Base-by-base conservation (phyloP, 2,113 vertebrate species). In the Pipa parva region DNA sequence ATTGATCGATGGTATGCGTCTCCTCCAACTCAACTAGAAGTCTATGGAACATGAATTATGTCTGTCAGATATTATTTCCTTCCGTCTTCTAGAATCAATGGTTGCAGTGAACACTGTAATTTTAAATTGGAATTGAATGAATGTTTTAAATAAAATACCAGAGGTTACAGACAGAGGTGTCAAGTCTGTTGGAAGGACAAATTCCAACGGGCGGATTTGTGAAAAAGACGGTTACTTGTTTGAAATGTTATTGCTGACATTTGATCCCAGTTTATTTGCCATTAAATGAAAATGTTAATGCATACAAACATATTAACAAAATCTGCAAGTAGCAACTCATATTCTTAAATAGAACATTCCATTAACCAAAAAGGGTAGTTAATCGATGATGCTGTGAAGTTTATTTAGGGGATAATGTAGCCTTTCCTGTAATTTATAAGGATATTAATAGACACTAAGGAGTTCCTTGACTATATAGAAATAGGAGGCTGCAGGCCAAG, bases 31-130 rank as follows among this genome's bases (percentile, higher is more conserved):
- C 42, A 59, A 37, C 45, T 68, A 36, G 29, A 68, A 59, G 64
- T 68, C 55, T 68, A 59, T 51, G 46, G 27, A 68, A 68, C 56
- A 68, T 68, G 64, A 68, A 68, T 68, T 68, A 68, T 68, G 64
- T 50, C 55, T 68, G 64, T 68, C 64, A 68, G 56, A 59, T 68
- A 68, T 68, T 68, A 58, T 68, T 68, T 68, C 64, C 56, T 59
- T 59, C 64, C 29, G 50, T 68, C 29, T 39, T 18, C 28, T 59
- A 3, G 39, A 68, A 68, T 68, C 55, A 68, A 51, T 68, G 64
- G 55, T 50, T 68, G 45, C 46, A 59, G 64, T 2, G 46, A 59
- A 68, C 64, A 67, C 46, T 59, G 64, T 59, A 59, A 28, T 68
- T 68, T 51, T 39, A 68, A 59, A 68, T 50, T 49, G 28, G 29